phyloP scores from a whole-genome alignment of 2,888 invertebrate genomes.

The Endotricha flammealis region DNA sequence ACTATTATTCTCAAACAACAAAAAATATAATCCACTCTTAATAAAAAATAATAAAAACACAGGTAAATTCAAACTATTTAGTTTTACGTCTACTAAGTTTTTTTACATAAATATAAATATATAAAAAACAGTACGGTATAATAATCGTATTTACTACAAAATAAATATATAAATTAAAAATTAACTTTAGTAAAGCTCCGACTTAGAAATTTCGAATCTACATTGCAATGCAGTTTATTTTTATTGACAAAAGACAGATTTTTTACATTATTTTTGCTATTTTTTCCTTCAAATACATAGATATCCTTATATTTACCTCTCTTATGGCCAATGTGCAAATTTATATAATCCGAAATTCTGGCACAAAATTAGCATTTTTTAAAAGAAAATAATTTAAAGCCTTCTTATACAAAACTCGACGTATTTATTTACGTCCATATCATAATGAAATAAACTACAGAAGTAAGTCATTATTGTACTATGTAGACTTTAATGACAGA shows the following conservation, averaged over 20 bases:
- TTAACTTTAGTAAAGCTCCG: conserved; percentile 49
- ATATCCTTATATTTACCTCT: conserved; percentile 28
- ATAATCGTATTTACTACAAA: conserved; percentile 30
- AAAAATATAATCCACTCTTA: conserved; percentile 50
- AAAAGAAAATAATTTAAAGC: too few relatives aligned
- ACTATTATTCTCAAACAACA: conserved; percentile 50
- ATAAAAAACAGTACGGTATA: conserved; percentile 41
- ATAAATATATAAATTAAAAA: conserved; percentile 28
- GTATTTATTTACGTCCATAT: too few relatives aligned
- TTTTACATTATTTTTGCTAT: conserved; percentile 29
- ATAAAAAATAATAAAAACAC: conserved; percentile 45
- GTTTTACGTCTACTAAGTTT: conserved; percentile 42
- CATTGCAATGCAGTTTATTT: conserved; percentile 26
- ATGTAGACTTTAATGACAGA: too few relatives aligned
- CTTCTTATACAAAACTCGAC: too few relatives aligned
- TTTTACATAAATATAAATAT: conserved; percentile 56
- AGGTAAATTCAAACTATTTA: conserved; percentile 47
- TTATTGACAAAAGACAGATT: conserved; percentile 21
- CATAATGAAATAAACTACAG: too few relatives aligned
- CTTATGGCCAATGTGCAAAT: conserved; percentile 61
- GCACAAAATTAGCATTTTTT: conserved; percentile 5
- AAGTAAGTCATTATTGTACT: too few relatives aligned
- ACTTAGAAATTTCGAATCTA: conserved; percentile 49
- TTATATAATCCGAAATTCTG: too few relatives aligned
- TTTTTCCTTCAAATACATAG: conserved; percentile 36